Conservation (phyloP, 2,888 invertebrate genomes). For the Watsonalla cultraria region DNA sequence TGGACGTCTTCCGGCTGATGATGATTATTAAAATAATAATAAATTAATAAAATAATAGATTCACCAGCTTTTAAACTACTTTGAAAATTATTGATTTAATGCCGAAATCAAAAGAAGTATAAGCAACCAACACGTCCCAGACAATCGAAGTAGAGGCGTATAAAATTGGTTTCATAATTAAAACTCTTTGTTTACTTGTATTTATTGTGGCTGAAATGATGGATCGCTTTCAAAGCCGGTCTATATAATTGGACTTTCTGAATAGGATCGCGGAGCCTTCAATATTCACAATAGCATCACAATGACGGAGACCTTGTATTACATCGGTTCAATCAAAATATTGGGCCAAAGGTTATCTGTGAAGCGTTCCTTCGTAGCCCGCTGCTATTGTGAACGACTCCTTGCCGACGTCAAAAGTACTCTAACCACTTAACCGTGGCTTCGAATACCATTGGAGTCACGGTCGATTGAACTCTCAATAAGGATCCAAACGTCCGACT, state of each 20-base stretch:
- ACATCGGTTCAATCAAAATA: slow-evolving; percentile 65
- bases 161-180: background rate
- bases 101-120: too few relatives aligned
- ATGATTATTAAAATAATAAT: too few relatives aligned
- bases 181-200: slow-evolving; percentile 27
- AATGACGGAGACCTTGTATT: slow-evolving; percentile 59
- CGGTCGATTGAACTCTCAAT: slow-evolving; percentile 55
- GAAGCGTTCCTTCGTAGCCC: slow-evolving; percentile 27
- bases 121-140: too few relatives aligned
- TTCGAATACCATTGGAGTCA: slow-evolving; percentile 59
- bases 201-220: slow-evolving; percentile 29
- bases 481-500: slow-evolving; percentile 39
- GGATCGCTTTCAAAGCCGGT: slow-evolving; percentile 44
- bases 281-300: slow-evolving; percentile 45
- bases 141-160: too few relatives aligned
- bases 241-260: slow-evolving; percentile 46
- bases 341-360: slow-evolving; percentile 64
- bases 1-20: too few relatives aligned
- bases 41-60: too few relatives aligned
- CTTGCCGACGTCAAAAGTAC: slow-evolving; percentile 47
- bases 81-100: too few relatives aligned
- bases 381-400: slow-evolving; percentile 38
- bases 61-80: too few relatives aligned
- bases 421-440: slow-evolving; percentile 47
- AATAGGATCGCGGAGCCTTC: slow-evolving; percentile 39